Evolutionary conservation across 64 coral and sea anemone genomes (phyloP), one percentile per base, ranked within the genome.

Genomic region (Dendronephthya gigantea): DNA sequence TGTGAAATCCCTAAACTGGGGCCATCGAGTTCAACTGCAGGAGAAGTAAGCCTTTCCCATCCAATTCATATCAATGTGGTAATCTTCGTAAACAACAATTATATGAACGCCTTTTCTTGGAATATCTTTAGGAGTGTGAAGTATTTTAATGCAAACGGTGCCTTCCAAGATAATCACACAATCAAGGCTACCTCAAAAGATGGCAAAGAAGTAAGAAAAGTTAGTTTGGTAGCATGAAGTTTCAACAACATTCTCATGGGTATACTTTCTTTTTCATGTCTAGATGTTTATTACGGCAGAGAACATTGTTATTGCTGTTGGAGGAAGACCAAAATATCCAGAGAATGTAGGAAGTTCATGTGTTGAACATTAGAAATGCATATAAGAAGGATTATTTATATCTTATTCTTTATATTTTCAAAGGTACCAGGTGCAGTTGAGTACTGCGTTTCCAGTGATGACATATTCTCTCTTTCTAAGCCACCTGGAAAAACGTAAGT

Each of bases 261-360:
- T 50, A 56, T 33, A 48, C 27, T 52, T 82, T 82, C 13, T 19
- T 51, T 15, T 88, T 7, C 33, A 52, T 52, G 82, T 86, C 34
- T 83, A 96, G 94, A 90, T 83, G 45, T 22, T 90, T 11, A 37
- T 97, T 32, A 91, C 86, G 56, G 83, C 94, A 15, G 88, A 97
- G 33, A 93, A 97, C 38, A 84, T 97, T 91, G 94, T 97, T 9
- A 92, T 97, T 66, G 94, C 94, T 89, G 94, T 97, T 56, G 94
- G 94, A 59, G 94, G 94, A 65, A 90, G 94, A 87, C 94, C 94
- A 36, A 87, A 86, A 68, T 91, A 88, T 89, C 91, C 94, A 25
- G 41, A 23, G 39, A 86, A 93, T 50, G 94, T 97, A 74, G 84
- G 91, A 35, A 36, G 1, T 9, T 34, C 0, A 4, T 36, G 0